A percentile compares a stretch with the other conserved stretches of the same genome.
Evolutionary conservation across 1,140 invertebrate species (phyloP).

Genomic region (Brachystomella parvula): DNA sequence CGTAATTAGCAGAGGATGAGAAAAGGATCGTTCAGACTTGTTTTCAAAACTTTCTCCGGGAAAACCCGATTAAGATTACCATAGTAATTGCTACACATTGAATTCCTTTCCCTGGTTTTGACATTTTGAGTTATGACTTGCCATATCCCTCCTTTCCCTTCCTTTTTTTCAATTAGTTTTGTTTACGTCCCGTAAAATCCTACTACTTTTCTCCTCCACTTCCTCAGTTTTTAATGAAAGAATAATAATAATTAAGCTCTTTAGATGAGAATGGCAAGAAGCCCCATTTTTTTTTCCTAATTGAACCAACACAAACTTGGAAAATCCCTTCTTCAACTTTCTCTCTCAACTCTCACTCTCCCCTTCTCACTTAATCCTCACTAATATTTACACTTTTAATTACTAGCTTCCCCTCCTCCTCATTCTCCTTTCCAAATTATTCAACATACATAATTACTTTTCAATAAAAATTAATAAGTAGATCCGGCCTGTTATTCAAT

Average conservation of each 20-base stretch:
- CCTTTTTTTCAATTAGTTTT: constrained; percentile 38
- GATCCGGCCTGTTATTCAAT: neutral
- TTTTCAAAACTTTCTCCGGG: constrained; percentile 13
- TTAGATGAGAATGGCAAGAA: constrained; percentile 35
- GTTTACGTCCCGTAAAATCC: constrained; percentile 37
- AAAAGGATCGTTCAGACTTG: neutral
- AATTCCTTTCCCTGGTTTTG: constrained; percentile 35
- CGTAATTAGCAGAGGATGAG: constrained; percentile 1
- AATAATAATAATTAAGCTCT: constrained; percentile 40
- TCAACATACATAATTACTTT: neutral
- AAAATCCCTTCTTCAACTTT: neutral
- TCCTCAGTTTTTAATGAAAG: constrained; percentile 37
- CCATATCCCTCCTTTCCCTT: too few relatives aligned
- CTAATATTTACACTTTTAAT: constrained; percentile 1
- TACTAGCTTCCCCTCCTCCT: neutral
- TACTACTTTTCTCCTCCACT: constrained; percentile 31
- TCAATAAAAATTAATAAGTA: neutral
- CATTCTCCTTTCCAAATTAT: neutral
- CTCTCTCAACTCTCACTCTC: constrained; percentile 14
- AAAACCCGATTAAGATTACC: constrained; percentile 37
- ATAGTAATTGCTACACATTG: constrained; percentile 38
- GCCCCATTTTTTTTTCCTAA: constrained; percentile 33
- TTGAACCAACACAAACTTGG: constrained; percentile 26
- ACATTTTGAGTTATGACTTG: constrained; percentile 39
- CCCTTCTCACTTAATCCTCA: constrained; percentile 9